These are phyloP conservation scores for Sphenodon punctatus DNA, from an alignment of 2,797 vertebrate genomes.

Conservation along the genomic window DNA sequence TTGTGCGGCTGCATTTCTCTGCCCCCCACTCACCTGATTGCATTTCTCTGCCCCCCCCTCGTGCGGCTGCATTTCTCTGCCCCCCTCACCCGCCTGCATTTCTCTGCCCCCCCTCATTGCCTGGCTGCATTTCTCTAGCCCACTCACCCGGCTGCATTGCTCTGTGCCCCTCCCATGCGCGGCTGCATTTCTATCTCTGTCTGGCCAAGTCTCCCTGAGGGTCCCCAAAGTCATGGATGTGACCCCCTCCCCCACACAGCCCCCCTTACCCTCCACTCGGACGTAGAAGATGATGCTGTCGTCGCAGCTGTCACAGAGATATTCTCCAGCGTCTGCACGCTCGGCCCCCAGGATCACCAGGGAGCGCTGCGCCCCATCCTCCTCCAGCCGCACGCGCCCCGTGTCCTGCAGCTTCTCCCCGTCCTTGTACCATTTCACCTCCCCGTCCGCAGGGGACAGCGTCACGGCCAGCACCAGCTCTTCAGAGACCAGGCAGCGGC, in stretches of 20 bases:
- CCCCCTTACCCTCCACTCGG: conserved; percentile 87
- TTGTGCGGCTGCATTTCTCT: too few relatives aligned
- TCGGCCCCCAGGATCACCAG: conserved; percentile 84
- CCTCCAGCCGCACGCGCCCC: conserved; percentile 84
- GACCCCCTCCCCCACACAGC: background rate
- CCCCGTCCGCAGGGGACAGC: conserved; percentile 83
- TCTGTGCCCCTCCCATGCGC: too few relatives aligned
- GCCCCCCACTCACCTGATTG: too few relatives aligned
- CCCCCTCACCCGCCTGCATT: background rate
- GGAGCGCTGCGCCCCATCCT: conserved; percentile 83
- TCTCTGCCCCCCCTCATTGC: too few relatives aligned
- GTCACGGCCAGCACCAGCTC: conserved; percentile 90
- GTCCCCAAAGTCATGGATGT: too few relatives aligned
- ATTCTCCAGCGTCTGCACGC: conserved; percentile 86
- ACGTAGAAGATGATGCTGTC: conserved; percentile 90
- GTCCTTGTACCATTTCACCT: conserved; percentile 93
- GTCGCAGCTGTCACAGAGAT: conserved; percentile 86
- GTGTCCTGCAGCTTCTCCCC: conserved; percentile 83
- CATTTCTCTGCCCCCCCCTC: too few relatives aligned
- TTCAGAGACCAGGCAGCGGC: conserved; percentile 80
- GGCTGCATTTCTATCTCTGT: too few relatives aligned
- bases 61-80: background rate
- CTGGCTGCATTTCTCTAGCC: too few relatives aligned
- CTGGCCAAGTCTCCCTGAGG: too few relatives aligned
- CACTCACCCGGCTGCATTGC: too few relatives aligned